Evolutionary conservation across 2,888 invertebrate genomes (phyloP), one percentile per base, ranked within the genome.

Genomic region (Phyllotreta cruciferae): DNA sequence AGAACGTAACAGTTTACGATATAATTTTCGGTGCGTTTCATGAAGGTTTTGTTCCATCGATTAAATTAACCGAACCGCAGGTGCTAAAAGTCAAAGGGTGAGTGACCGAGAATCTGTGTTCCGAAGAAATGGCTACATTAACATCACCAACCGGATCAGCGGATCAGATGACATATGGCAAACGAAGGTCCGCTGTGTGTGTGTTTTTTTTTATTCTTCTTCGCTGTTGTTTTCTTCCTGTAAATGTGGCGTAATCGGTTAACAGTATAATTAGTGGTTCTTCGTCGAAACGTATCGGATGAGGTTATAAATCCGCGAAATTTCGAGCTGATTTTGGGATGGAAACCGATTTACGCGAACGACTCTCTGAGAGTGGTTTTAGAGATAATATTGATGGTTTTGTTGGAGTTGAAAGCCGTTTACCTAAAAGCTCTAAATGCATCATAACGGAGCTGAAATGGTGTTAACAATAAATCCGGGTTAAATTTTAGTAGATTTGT

Each of bases 151-250:
- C 61, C 66, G 64, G 58, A 64, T 56, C 63, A 49, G 50, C 66
- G 64, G 58, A 64, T 56, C 63, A 49, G 50, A 68, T 68, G 68
- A 66, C 68, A 68, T 68, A 68, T 68, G 68, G 68, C 63, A 68
- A 68, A 56, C 68, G 68, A 64, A 64, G 68, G 55, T 62, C 60
- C 62, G 60, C 66, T 62, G 44, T 55, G n/a, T n/a, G n/a, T n/a
- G n/a, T n/a, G n/a, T 60, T 45, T 42, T 60, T 63, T 57, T 47
- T 63, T 63, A 56, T 47, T 24, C 24, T 24, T 24, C 24, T 24
- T 24, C 24, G 1, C 24, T 24, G 24, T 24, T 24, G 13, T 55
- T 34, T 53, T 58, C 55, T 10, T 56, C 35, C n/a, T 47, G 11
- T 14, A n/a, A 37, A 58, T 64, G 63, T 63, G 64, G 63, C 44